phyloP scores from a whole-genome alignment of 2,113 vertebrate genomes.

The Sciurus niger region DNA sequence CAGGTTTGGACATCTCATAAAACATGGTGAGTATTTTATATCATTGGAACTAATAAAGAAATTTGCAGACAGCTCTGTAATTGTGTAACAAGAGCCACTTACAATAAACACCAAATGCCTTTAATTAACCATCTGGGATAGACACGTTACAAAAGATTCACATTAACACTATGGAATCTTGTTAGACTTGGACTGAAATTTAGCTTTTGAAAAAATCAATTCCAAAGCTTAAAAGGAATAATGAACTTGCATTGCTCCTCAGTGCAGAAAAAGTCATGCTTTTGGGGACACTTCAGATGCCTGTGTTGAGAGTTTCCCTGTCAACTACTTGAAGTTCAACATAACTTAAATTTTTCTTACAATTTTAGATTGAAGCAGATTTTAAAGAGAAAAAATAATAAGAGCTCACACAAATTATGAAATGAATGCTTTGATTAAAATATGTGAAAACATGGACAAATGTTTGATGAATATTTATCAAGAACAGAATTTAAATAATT shows the following conservation, averaged over 20 bases:
- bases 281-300: background rate
- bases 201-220: slow-evolving; percentile 46
- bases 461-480: background rate
- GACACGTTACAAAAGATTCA: background rate
- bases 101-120: slow-evolving; percentile 49
- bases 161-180: slow-evolving; percentile 10
- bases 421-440: slow-evolving; percentile 46
- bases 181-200: slow-evolving; percentile 36
- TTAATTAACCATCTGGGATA: slow-evolving; percentile 8
- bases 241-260: background rate
- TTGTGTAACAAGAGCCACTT: slow-evolving; percentile 36
- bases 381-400: slow-evolving; percentile 49
- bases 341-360: slow-evolving; percentile 37
- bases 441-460: background rate
- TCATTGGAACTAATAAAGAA: slow-evolving; percentile 64
- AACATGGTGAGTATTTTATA: slow-evolving; percentile 49
- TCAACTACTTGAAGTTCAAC: background rate
- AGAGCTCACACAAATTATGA: background rate
- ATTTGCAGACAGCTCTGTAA: slow-evolving; percentile 71
- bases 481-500: slow-evolving; percentile 13
- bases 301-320: background rate
- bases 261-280: background rate
- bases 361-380: slow-evolving; percentile 36
- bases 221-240: slow-evolving; percentile 10
- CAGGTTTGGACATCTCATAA: slow-evolving; percentile 2